Evolutionary conservation across 2,888 invertebrate species (phyloP), one percentile per base, ranked within the genome.

Genomic region (Tenthredo mesomela): DNA sequence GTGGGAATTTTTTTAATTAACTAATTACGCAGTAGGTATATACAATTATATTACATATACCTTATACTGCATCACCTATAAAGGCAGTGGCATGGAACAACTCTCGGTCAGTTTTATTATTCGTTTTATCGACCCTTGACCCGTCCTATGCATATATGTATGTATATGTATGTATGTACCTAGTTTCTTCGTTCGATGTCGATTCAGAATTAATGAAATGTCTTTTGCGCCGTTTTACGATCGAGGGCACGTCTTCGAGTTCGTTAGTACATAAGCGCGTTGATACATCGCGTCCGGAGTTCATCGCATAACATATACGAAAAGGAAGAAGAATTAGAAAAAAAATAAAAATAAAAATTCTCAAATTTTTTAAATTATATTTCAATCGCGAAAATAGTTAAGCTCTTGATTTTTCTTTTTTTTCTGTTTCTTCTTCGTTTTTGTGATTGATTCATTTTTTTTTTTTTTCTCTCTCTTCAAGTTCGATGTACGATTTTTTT

Each of bases 61-160:
- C 10, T 1, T 18, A n/a, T 2, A 2, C 50, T 50, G 37, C 33
- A 33, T 70, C 33, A 18, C 33, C 33, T 61, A 61, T 10, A 70
- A 37, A 37, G 18, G 37, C 67, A 33, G 67, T 50, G 7, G 37
- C 70, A 70, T 18, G 29, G 33, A 18, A 7, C 12, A 18, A 29
- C 2, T 33, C 25, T 70, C n/a, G 10, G 61, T 7, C n/a, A 61
- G 25, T 61, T 61, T 61, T 61, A 70, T 70, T 70, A 70, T 70
- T 70, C 70, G 37, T 70, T 70, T 70, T 29, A 33, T 18, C 37
- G 33, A 70, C 70, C 70, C 70, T 70, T 70, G 70, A 70, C 70
- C 70, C 37, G n/a, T 37, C 7, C 18, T n/a, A 70, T 70, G 37
- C 70, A 70, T 70, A 70, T 70, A 70, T 70, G 70, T 70, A 70